These are phyloP conservation scores for Melanchra persicariae DNA, from an alignment of 2,888 invertebrate species.

Conservation along the genomic window DNA sequence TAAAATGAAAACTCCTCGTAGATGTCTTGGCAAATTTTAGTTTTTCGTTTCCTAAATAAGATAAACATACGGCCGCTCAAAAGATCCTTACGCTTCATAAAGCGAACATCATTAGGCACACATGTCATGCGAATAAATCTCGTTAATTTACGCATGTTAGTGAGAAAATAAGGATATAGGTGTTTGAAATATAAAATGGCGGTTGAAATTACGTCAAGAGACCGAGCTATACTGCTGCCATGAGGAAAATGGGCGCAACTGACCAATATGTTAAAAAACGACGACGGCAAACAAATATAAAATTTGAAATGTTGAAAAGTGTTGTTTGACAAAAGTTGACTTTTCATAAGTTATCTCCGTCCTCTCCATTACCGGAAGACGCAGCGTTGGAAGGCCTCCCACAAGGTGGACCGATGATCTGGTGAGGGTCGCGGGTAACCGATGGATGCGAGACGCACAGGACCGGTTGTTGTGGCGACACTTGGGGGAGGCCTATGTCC, in stretches of 20 bases:
- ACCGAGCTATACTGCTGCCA: neutral
- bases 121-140: constrained; percentile 29
- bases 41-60: neutral
- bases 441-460: too few species aligned
- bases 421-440: too few species aligned
- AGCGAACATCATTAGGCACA: constrained; percentile 33
- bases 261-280: too few species aligned
- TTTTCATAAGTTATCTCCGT: too few species aligned
- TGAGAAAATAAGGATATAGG: constrained; percentile 14
- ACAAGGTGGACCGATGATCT: too few species aligned
- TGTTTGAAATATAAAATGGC: constrained; percentile 9
- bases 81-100: neutral
- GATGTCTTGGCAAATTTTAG: neutral
- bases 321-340: too few species aligned
- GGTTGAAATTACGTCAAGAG: neutral
- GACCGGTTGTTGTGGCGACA: too few species aligned
- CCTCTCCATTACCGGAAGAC: too few species aligned
- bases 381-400: too few species aligned
- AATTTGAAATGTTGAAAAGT: too few species aligned
- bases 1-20: neutral
- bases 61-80: neutral
- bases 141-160: constrained; percentile 22
- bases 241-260: neutral
- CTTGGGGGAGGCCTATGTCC: too few species aligned
- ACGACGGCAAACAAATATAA: too few species aligned